phyloP scores from a whole-genome alignment of 2,888 invertebrate genomes.

The Eutolmus rufibarbis region DNA sequence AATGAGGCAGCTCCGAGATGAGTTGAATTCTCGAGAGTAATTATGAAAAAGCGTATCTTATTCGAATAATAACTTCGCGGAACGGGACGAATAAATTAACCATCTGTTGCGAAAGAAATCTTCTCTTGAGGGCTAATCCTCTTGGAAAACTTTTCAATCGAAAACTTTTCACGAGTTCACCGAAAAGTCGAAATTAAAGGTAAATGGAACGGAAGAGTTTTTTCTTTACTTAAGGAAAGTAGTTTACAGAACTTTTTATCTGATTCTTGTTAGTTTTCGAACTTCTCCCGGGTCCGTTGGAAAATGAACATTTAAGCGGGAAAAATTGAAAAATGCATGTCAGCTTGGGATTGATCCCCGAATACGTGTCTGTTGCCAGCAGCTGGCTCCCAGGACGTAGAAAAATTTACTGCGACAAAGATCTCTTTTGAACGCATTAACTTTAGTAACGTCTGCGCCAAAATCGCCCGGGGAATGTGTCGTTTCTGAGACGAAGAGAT shows the following conservation, averaged over 20 bases:
- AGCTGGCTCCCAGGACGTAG: neutral
- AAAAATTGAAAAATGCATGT: conserved; percentile 14
- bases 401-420: neutral
- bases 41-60: neutral
- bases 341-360: neutral
- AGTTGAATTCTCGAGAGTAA: neutral
- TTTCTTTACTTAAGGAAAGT: conserved; percentile 14
- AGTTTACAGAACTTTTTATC: conserved; percentile 16
- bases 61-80: neutral
- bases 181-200: conserved; percentile 26
- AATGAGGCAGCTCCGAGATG: neutral
- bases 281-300: neutral
- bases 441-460: neutral
- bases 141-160: conserved; percentile 28
- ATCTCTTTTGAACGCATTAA: neutral
- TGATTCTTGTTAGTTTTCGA: conserved; percentile 13
- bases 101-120: conserved; percentile 20
- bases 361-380: neutral
- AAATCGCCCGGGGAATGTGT: neutral
- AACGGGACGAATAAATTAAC: conserved; percentile 14
- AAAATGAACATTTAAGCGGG: neutral
- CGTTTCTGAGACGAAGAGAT: neutral
- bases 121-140: neutral
- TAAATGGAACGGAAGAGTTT: conserved; percentile 23
- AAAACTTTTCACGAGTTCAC: conserved; percentile 7